Base-by-base conservation (phyloP, 2,797 vertebrate species). In the Catamblyrhynchus diadema region DNA sequence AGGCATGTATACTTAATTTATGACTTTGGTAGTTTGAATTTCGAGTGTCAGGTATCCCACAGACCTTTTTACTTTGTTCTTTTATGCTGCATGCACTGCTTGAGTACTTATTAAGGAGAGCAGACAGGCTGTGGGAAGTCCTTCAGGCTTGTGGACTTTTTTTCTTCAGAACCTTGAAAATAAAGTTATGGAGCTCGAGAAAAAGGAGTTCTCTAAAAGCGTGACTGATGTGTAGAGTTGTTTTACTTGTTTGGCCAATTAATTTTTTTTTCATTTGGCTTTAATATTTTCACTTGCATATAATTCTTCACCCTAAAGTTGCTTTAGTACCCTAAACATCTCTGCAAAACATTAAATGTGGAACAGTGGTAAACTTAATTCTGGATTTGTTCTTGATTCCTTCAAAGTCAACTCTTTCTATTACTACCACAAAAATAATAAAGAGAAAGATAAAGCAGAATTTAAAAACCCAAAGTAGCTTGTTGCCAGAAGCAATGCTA, bases 1-100 rank as follows among this genome's bases (percentile, higher is more conserved):
- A 65, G 47, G 67, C 70, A 32, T 59, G 60, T 86, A 91, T 84
- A 85, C 64, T 82, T 95, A 90, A 95, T 97, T 96, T 95, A 97
- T 95, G 32, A 70, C 75, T 95, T 70, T 1, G 23, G 62, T 71
- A 62, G 84, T 87, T 95, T 86, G 87, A 94, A 93, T 87, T 93
- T 92, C 75, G 3, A 91, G 92, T 87, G 47, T 94, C 71, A 59
- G 72, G 65, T 97, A 84, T 93, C 82, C 75, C n/a, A 83, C 1
- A 8, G 88, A 93, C 75, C 66, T 65, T 92, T 95, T 78, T 27
- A 47, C 67, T 95, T 96, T 93, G 75, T 95, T 94, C 73, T 94
- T 21, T 82, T 66, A 14, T 15, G 22, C 72, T 86, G 33, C n/a
- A 2, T 74, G 51, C 16, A 50, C 65, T 17, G 35, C 61, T 78